phyloP scores from a whole-genome alignment of 1,140 invertebrate genomes.

The Heliothis subflexa region DNA sequence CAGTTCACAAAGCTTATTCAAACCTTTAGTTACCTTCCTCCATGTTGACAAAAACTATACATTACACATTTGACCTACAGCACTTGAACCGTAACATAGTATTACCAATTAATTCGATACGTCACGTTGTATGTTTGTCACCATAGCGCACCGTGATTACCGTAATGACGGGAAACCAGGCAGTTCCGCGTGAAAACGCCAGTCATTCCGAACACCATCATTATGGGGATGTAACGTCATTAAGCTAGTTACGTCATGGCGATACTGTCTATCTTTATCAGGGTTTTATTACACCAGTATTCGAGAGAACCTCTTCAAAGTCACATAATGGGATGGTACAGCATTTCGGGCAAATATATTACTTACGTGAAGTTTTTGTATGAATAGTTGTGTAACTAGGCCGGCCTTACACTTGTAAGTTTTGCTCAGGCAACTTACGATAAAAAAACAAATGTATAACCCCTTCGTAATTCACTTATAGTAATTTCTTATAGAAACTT shows the following conservation, averaged over 20 bases:
- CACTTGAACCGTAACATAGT: neutral
- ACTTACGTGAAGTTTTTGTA: no score
- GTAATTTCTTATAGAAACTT: no score
- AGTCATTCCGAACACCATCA: constrained; percentile 36
- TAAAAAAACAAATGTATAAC: no score
- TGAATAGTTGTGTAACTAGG: no score
- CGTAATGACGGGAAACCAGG: constrained; percentile 41
- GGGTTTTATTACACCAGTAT: no score
- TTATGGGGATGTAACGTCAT: constrained; percentile 25
- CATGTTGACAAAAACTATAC: neutral
- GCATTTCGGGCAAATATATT: no score
- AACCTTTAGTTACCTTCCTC: neutral
- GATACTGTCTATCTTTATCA: no score
- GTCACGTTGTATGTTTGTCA: constrained; percentile 2
- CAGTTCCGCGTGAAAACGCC: constrained; percentile 15
- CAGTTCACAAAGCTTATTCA: neutral
- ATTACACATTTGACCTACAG: neutral
- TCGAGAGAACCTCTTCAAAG: no score
- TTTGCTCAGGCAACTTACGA: no score
- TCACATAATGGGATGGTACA: no score
- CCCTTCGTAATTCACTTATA: no score
- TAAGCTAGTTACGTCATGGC: neutral
- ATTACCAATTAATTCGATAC: constrained; percentile 33
- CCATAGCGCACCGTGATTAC: constrained; percentile 27
- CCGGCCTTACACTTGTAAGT: no score